Evolutionary conservation across 2,797 vertebrate species (phyloP), one percentile per base, ranked within the genome.

Genomic region (Nasua narica): DNA sequence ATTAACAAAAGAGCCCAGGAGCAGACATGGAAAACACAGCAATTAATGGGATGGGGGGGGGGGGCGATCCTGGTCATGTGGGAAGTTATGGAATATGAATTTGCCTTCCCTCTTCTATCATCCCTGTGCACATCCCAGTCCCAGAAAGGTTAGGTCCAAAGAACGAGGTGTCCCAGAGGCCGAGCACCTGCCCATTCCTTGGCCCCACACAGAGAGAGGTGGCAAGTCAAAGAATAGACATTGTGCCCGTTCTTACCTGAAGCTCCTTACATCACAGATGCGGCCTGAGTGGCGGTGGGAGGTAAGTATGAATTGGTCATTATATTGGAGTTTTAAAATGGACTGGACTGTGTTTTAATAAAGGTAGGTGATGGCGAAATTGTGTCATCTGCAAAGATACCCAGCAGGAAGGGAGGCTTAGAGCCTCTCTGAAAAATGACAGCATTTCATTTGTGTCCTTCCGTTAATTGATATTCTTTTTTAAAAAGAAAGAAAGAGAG

Each of bases 221-320:
- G 16, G 21, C 11, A 15, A 48, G 78, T 58, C 3, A 43, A 46
- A 48, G 23, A 32, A 32, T 1, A 25, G 67, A 56, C 54, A 18
- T 0, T 12, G 23, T 0, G 1, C 9, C 3, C 56, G 1, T 11
- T 10, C 14, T 76, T n/a, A 2, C 19, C 35, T 35, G 14, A 19
- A 25, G 11, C 65, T 7, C 21, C 4, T 50, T 27, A 46, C 14
- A 3, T 43, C 54, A 40, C 65, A 21, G 56, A 13, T 27, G 27
- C 54, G 87, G 50, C 69, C n/a, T n/a, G 25, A 72, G 32, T 25
- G 43, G 13, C 35, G n/a, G 21, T 18, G 23, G 11, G 56, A 76
- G 50, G 62, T 10, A 4, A 40, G n/a, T 72, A 48, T 72, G 74
- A 65, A n/a, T 70, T 32, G 14, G 52, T 29, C 15, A 14, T 14